phyloP scores from a whole-genome alignment of 2,888 invertebrate genomes.

The Drosophila anomelani region DNA sequence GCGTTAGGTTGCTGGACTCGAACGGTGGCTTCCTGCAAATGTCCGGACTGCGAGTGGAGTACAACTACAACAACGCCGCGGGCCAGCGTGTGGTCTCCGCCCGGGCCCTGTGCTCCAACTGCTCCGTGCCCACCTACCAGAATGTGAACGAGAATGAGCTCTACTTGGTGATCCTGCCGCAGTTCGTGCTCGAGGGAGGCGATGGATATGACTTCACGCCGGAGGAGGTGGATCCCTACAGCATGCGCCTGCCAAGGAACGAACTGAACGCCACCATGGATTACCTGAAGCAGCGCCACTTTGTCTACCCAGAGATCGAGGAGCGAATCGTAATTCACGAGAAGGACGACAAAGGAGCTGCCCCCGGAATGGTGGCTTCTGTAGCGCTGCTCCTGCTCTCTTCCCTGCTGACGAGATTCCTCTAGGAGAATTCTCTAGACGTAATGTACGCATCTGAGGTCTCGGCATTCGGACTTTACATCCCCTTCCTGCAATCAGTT shows the following conservation, averaged over 20 bases:
- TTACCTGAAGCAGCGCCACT: conserved; percentile 87
- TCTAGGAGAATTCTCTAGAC: conserved; percentile 2
- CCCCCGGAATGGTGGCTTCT: conserved; percentile 51
- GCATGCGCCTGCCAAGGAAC: conserved; percentile 83
- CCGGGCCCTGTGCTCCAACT: conserved; percentile 88
- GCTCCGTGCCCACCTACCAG: conserved; percentile 87
- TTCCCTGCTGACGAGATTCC: conserved; percentile 36
- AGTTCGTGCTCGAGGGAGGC: conserved; percentile 90
- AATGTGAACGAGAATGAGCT: conserved; percentile 86
- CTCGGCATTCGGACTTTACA: not conserved
- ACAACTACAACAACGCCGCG: conserved; percentile 87
- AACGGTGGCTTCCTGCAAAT: conserved; percentile 93
- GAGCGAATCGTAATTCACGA: conserved; percentile 86
- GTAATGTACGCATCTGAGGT: not conserved
- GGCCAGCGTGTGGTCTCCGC: conserved; percentile 88
- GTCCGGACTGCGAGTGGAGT: conserved; percentile 90
- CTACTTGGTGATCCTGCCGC: conserved; percentile 89
- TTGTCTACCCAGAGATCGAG: conserved; percentile 88
- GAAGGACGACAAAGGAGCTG: conserved; percentile 24
- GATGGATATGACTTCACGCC: conserved; percentile 86
- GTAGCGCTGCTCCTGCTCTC: conserved; percentile 50
- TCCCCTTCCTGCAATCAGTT: not conserved
- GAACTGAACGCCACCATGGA: conserved; percentile 86
- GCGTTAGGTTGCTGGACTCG: conserved; percentile 84
- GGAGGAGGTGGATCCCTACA: conserved; percentile 30